phyloP scores from a whole-genome alignment of 1,140 invertebrate genomes.

The Cephus cinctus region DNA sequence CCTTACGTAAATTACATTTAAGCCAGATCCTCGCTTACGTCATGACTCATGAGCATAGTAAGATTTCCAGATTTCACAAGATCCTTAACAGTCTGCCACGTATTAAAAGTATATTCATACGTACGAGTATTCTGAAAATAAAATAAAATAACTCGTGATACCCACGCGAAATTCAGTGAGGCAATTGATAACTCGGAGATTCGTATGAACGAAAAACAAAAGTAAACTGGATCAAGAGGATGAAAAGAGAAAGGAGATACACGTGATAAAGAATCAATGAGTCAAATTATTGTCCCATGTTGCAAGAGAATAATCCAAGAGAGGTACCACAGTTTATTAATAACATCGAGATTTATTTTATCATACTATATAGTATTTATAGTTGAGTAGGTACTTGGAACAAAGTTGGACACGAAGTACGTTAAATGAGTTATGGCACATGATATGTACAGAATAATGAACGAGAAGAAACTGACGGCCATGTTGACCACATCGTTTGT shows the following conservation, averaged over 20 bases:
- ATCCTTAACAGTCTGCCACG: too few species aligned
- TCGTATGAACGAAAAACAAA: not conserved
- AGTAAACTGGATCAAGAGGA: not conserved
- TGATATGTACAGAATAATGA: conserved; percentile 53
- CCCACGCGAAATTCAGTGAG: too few species aligned
- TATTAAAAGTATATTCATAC: too few species aligned
- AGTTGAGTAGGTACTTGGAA: conserved; percentile 56
- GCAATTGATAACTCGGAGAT: too few species aligned
- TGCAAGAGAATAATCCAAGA: not conserved
- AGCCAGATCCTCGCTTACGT: too few species aligned
- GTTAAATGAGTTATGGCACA: conserved; percentile 57
- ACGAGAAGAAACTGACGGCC: conserved; percentile 18
- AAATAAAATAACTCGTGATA: too few species aligned
- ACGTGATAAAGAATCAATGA: not conserved
- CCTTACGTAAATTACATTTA: too few species aligned
- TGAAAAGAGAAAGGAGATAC: not conserved
- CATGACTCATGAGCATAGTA: too few species aligned
- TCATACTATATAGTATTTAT: conserved; percentile 55
- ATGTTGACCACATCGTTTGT: conserved; percentile 25
- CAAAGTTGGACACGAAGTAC: conserved; percentile 57
- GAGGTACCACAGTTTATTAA: conserved; percentile 40
- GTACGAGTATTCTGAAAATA: too few species aligned
- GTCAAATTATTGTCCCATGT: too few species aligned
- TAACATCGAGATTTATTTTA: conserved; percentile 58
- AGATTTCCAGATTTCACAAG: too few species aligned